phyloP scores from a whole-genome alignment of 1,140 invertebrate species.

The Euura saliciscinereae region DNA sequence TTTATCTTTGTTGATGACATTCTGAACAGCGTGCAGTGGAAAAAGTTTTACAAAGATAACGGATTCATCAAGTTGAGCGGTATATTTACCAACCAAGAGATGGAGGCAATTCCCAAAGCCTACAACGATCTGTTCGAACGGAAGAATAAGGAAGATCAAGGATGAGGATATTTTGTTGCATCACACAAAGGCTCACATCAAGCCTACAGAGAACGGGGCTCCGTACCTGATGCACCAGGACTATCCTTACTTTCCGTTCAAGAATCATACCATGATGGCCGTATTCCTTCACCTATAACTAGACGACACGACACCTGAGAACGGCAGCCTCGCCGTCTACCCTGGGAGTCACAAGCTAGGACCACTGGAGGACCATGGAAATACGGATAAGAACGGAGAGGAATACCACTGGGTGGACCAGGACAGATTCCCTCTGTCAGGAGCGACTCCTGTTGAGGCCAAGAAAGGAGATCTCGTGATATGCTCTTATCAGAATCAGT shows the following conservation, averaged over 20 bases:
- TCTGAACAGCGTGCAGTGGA: too few relatives aligned
- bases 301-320: slow-evolving; percentile 65
- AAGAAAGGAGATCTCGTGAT: slow-evolving; percentile 64
- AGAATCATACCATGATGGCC: slow-evolving; percentile 67
- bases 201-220: slow-evolving; percentile 67
- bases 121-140: slow-evolving; percentile 58
- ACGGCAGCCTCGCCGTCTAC: slow-evolving; percentile 69
- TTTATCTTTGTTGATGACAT: too few relatives aligned
- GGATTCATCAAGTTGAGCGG: slow-evolving; percentile 59
- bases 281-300: slow-evolving; percentile 68
- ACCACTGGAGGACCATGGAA: slow-evolving; percentile 61
- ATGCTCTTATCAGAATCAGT: slow-evolving; percentile 69
- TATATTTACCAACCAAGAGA: slow-evolving; percentile 54
- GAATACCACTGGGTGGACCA: slow-evolving; percentile 64
- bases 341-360: slow-evolving; percentile 69
- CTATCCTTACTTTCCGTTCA: slow-evolving; percentile 69
- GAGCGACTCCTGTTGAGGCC: slow-evolving; percentile 61
- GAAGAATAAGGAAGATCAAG: slow-evolving; percentile 42
- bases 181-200: slow-evolving; percentile 69
- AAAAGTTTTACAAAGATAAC: slow-evolving; percentile 57
- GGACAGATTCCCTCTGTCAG: slow-evolving; percentile 61
- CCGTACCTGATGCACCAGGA: slow-evolving; percentile 71
- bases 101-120: slow-evolving; percentile 55
- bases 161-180: slow-evolving; percentile 63
- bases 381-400: slow-evolving; percentile 47